phyloP scores from a whole-genome alignment of 64 coral and sea anemone species.

The Astreopora myriophthalma region DNA sequence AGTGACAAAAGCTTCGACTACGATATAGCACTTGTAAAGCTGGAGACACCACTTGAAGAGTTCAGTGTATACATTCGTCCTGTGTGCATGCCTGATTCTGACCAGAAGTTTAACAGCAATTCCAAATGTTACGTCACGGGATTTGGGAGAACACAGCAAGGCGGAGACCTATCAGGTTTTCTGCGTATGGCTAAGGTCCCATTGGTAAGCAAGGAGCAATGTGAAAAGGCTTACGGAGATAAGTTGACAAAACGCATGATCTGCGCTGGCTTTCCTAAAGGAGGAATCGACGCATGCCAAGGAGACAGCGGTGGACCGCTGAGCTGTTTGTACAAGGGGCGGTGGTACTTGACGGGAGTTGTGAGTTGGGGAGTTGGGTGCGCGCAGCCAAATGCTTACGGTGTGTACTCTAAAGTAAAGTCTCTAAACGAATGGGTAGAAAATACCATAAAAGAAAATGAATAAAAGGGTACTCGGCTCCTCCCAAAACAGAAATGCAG shows the following conservation, averaged over 20 bases:
- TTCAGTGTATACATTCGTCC: conserved; percentile 63
- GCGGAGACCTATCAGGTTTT: conserved; percentile 39
- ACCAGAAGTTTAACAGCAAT: conserved; percentile 1
- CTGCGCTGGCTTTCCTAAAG: conserved; percentile 64
- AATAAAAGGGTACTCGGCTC: neutral
- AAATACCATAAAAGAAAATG: conserved; percentile 30
- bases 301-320: conserved; percentile 72
- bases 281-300: conserved; percentile 73
- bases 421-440: conserved; percentile 60
- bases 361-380: conserved; percentile 80
- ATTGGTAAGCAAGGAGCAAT: conserved; percentile 37
- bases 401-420: conserved; percentile 70
- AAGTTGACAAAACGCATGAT: conserved; percentile 66
- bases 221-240: conserved; percentile 27
- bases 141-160: conserved; percentile 68
- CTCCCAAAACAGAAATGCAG: no score
- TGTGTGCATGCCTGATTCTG: conserved; percentile 20
- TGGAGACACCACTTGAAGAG: conserved; percentile 38
- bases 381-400: conserved; percentile 68
- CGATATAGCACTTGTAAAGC: conserved; percentile 51
- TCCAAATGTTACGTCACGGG: conserved; percentile 57
- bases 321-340: conserved; percentile 61
- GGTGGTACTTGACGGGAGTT: conserved; percentile 72
- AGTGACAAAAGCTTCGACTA: conserved; percentile 1
- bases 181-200: conserved; percentile 59